Conservation (phyloP, 2,888 invertebrate genomes). For the Lepidochrysops patricia region DNA sequence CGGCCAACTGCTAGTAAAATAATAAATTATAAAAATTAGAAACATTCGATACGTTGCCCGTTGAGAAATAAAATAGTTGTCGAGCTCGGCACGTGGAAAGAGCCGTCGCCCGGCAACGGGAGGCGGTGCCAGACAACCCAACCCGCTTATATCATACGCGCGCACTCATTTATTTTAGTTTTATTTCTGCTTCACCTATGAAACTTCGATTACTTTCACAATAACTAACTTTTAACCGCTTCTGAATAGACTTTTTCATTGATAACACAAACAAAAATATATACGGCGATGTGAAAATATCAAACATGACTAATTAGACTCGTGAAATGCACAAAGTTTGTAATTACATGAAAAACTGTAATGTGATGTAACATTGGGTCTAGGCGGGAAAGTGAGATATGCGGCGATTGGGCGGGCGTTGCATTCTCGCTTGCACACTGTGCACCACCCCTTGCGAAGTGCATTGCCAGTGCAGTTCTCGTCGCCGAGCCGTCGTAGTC, state of each 20-base stretch:
- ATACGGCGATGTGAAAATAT: not conserved
- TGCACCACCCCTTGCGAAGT: slow-evolving; percentile 64
- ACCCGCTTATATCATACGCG: slow-evolving; percentile 25
- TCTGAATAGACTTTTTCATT: not conserved
- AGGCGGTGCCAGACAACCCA: slow-evolving; percentile 43
- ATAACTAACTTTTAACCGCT: not conserved
- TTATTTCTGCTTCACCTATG: slow-evolving; percentile 20
- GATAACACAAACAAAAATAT: not conserved
- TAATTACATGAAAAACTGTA: slow-evolving; percentile 24
- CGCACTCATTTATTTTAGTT: slow-evolving; percentile 25
- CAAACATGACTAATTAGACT: not conserved
- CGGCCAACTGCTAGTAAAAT: too few species aligned
- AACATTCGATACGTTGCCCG: not conserved
- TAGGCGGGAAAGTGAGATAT: slow-evolving; percentile 73
- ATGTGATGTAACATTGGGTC: slow-evolving; percentile 38
- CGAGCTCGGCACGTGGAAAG: slow-evolving; percentile 31
- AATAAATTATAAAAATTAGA: not conserved
- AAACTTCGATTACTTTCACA: not conserved
- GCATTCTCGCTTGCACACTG: slow-evolving; percentile 71
- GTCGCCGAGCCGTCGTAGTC: slow-evolving; percentile 42
- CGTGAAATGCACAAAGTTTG: not conserved
- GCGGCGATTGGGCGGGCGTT: slow-evolving; percentile 70
- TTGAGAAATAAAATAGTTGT: slow-evolving; percentile 27
- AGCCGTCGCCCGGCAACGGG: slow-evolving; percentile 50
- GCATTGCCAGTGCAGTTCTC: slow-evolving; percentile 59